Base-by-base conservation (phyloP, 2,113 vertebrate species). In the Cettia cetti region DNA sequence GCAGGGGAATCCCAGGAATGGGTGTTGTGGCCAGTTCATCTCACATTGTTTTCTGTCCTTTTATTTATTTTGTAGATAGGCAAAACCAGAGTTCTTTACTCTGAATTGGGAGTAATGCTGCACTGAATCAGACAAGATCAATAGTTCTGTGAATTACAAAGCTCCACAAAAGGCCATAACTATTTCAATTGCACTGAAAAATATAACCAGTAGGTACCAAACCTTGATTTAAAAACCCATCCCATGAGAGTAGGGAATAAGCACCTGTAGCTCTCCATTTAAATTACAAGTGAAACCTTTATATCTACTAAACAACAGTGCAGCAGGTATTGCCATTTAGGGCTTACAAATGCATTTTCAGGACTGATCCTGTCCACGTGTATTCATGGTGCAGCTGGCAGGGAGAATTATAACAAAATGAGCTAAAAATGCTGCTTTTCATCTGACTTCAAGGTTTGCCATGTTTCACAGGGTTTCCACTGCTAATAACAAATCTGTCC, bases 231-330 rank as follows among this genome's bases (percentile, higher is more conserved):
- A 31, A 86, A 75, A 74, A 54, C 17, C 14, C 4, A 21, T 11
- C 15, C 3, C 0, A 10, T 21, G 5, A 1, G 1, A 75, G 53
- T 15, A 61, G 9, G 21, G 11, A 61, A 40, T 18, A 45, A 64
- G 23, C 27, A 71, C 22, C n/a, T 47, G 18, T 10, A 61, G 35
- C 7, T 61, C 30, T 42, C 24, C 14, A 40, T 50, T 69, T 74
- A 50, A 76, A 70, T n/a, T 14, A 44, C 8, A n/a, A 47, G 28
- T 54, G 13, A 85, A 90, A 56, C 4, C 26, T 77, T 19, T 53
- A 4, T 35, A 50, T 33, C n/a, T 45, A 15, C 80, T 21, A 44
- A 63, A 70, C 31, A 71, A 10, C 11, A 57, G n/a, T 1, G 0
- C 65, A 31, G 40, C 14, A 65, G 30, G 27, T 26, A 86, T 1